phyloP scores from a whole-genome alignment of 2,113 vertebrate species.

The Urocitellus parryii region DNA sequence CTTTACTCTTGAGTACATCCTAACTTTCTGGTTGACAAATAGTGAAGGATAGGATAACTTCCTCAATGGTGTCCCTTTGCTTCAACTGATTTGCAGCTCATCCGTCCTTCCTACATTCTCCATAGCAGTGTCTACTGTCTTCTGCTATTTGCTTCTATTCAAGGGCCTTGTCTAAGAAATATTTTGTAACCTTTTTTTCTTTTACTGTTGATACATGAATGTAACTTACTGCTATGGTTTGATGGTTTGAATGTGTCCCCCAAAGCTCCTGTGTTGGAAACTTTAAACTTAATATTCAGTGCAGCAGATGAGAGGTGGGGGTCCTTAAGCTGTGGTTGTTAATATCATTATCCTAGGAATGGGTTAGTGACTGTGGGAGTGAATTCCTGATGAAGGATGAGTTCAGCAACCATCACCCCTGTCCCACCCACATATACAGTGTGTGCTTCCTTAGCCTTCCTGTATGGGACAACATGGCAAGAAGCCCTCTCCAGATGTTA shows the following conservation, averaged over 20 bases:
- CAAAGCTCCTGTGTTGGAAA: not conserved
- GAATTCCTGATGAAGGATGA: not conserved
- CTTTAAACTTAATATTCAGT: not conserved
- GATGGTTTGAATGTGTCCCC: not conserved
- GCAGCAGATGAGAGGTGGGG: no score
- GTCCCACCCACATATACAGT: not conserved
- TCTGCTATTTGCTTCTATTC: not conserved
- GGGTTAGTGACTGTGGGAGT: not conserved
- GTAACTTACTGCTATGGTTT: not conserved
- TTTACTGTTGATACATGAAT: not conserved
- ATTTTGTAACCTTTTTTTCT: not conserved
- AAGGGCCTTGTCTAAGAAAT: not conserved
- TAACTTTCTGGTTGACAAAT: not conserved
- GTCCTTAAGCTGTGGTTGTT: not conserved
- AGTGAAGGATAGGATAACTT: not conserved
- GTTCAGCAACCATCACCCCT: not conserved
- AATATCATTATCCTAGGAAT: not conserved
- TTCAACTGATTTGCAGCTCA: not conserved
- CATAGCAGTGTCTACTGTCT: not conserved
- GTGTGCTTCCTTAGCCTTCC: not conserved
- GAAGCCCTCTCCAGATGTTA: not conserved
- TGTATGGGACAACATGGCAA: not conserved
- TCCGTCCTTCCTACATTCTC: not conserved
- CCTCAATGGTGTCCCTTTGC: no score
- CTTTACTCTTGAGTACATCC: not conserved